Conservation (phyloP, 1,140 invertebrate species). For the Orchestia grillus region DNA sequence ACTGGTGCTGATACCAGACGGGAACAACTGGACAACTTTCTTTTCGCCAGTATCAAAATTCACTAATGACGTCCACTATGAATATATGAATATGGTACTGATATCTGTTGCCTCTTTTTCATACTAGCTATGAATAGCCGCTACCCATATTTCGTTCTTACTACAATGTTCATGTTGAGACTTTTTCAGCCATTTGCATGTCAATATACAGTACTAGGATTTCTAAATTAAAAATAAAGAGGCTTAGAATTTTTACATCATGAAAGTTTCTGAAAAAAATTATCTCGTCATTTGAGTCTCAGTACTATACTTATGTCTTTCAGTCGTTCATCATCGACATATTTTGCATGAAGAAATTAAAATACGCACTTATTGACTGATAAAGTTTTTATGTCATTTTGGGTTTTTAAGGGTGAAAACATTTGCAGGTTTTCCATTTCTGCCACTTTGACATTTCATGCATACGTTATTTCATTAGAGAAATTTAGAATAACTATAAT, state of each 20-base stretch:
- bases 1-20: too few species aligned
- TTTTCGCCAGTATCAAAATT: too few species aligned
- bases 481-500: too few species aligned
- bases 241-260: background rate
- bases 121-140: background rate
- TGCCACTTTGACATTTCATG: background rate
- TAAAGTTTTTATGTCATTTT: background rate
- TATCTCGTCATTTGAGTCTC: background rate
- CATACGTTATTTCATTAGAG: too few species aligned
- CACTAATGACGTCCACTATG: too few species aligned
- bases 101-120: background rate
- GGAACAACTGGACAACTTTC: too few species aligned
- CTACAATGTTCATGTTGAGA: background rate
- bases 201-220: background rate
- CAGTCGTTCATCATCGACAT: background rate
- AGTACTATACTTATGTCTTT: background rate
- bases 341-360: background rate
- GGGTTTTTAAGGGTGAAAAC: background rate
- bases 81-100: background rate
- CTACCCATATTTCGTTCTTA: background rate
- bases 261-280: background rate
- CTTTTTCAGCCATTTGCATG: background rate
- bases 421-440: background rate
- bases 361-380: background rate
- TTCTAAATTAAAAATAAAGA: background rate